phyloP scores from a whole-genome alignment of 2,888 invertebrate genomes.

The Drosophila neonasuta region DNA sequence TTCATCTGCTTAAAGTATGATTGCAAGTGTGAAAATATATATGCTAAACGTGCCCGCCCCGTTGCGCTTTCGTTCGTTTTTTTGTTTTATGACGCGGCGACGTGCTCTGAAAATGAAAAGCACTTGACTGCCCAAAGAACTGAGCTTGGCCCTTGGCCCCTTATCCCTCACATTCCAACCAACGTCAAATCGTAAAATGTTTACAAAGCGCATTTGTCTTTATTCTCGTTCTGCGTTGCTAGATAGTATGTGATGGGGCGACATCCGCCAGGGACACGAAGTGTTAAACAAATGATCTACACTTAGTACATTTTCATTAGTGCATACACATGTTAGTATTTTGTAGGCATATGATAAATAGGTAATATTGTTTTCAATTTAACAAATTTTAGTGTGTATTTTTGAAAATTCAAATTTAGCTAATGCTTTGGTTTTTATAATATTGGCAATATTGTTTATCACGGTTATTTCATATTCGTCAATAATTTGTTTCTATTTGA shows the following conservation, averaged over 20 bases:
- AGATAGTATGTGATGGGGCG: slow-evolving; percentile 18
- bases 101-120: slow-evolving; percentile 77
- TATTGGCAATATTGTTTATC: not conserved
- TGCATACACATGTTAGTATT: not conserved
- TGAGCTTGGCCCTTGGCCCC: slow-evolving; percentile 61
- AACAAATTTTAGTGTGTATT: too few species aligned
- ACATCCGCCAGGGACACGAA: slow-evolving; percentile 9
- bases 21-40: slow-evolving; percentile 78
- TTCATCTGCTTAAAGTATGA: slow-evolving; percentile 74
- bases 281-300: slow-evolving; percentile 32
- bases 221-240: slow-evolving; percentile 18
- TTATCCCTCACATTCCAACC: slow-evolving; percentile 25
- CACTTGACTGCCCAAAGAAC: slow-evolving; percentile 75
- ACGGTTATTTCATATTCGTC: slow-evolving; percentile 15
- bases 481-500: not conserved
- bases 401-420: too few species aligned
- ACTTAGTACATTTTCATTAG: not conserved
- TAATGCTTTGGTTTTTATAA: too few species aligned
- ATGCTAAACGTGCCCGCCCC: slow-evolving; percentile 72
- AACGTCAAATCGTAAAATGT: slow-evolving; percentile 74
- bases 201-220: slow-evolving; percentile 39
- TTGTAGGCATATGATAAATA: not conserved
- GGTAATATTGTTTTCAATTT: too few species aligned
- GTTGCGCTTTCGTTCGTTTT: slow-evolving; percentile 68
- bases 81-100: slow-evolving; percentile 76